phyloP scores from a whole-genome alignment of 2,888 invertebrate species.

The Sericinus montela region DNA sequence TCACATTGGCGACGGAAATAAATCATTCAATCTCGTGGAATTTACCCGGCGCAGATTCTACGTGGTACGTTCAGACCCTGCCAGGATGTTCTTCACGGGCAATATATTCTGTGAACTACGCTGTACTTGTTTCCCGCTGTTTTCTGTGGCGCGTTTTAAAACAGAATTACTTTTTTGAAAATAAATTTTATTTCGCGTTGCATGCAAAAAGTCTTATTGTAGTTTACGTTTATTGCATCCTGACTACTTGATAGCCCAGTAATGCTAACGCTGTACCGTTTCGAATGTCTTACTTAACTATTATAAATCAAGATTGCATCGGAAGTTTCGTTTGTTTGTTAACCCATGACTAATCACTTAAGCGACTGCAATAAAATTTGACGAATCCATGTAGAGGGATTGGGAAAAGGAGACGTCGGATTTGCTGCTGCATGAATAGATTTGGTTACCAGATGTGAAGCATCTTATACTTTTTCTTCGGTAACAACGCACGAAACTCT shows the following conservation, averaged over 20 bases:
- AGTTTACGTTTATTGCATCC: constrained; percentile 3
- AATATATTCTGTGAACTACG: constrained; percentile 9
- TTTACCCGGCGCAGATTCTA: constrained; percentile 24
- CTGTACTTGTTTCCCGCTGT: constrained; percentile 4
- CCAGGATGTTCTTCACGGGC: constrained; percentile 4
- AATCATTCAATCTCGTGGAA: constrained; percentile 64
- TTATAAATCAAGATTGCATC: too few species aligned
- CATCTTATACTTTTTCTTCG: too few species aligned
- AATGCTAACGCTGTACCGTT: too few species aligned
- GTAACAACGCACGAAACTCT: too few species aligned
- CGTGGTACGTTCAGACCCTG: constrained; percentile 6
- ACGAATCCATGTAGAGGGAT: too few species aligned
- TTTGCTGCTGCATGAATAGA: too few species aligned
- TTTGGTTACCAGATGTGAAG: too few species aligned
- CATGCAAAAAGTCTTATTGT: not conserved
- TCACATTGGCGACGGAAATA: constrained; percentile 45
- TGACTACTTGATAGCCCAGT: not conserved
- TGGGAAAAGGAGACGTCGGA: too few species aligned
- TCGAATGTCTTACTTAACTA: too few species aligned
- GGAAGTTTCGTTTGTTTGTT: too few species aligned
- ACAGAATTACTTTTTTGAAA: constrained; percentile 1
- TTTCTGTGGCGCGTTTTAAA: constrained; percentile 4
- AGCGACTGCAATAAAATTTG: too few species aligned
- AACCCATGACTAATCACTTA: too few species aligned
- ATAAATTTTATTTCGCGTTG: constrained; percentile 2